A percentile compares a stretch with the other conserved stretches of the same genome.
These are phyloP conservation scores for Pipistrellus pipistrellus DNA, from an alignment of 2,797 vertebrate genomes.

Conservation along the genomic window DNA sequence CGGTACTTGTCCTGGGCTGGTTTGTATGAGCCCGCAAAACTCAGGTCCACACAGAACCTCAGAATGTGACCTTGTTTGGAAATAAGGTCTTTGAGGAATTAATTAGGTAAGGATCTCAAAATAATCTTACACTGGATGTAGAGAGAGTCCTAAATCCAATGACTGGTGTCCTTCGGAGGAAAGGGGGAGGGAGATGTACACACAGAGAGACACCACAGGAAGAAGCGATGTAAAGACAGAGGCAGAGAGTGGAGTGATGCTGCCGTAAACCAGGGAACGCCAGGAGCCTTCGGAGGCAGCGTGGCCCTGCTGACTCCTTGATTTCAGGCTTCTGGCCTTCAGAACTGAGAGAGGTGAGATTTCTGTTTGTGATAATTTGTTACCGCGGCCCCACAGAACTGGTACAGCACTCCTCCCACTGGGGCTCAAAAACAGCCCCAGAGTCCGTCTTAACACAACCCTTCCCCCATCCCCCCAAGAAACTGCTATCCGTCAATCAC, in stretches of 20 bases:
- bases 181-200: background rate
- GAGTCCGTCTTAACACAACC: background rate
- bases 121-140: background rate
- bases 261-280: background rate
- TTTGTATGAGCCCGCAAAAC: background rate
- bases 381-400: background rate
- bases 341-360: background rate
- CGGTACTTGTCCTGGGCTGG: background rate
- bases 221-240: background rate
- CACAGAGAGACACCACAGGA: background rate
- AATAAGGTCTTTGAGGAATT: background rate
- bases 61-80: background rate
- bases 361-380: background rate
- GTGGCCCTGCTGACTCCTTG: fast-evolving
- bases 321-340: background rate
- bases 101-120: background rate
- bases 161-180: background rate
- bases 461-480: background rate
- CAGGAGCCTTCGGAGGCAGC: background rate
- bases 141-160: background rate
- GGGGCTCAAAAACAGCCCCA: background rate
- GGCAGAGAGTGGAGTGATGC: background rate
- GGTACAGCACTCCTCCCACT: background rate
- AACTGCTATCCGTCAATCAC: background rate
- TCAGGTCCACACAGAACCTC: background rate